Evolutionary conservation across 2,888 invertebrate species (phyloP), one percentile per base, ranked within the genome.

Genomic region (Lissonota sp.): DNA sequence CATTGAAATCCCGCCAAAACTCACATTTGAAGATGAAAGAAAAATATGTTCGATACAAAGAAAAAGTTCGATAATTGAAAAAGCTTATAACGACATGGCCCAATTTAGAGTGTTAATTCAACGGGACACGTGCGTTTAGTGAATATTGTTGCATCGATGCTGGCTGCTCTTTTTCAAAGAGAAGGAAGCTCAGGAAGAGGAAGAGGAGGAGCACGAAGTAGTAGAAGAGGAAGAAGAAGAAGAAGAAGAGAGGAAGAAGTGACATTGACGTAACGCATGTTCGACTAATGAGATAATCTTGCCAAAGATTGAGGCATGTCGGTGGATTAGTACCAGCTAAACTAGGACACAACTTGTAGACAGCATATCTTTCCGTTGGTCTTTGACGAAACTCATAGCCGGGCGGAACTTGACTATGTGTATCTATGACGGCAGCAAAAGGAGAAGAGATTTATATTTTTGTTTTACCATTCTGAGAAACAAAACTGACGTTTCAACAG

Each of bases 301-400:
- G 86, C 85, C 86, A 85, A 85, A 85, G 79, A 84, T 84, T 78
- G 67, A 82, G 60, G 71, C 77, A 80, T 64, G 77, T 66, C 80
- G 57, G 55, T 63, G 77, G 83, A 83, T 84, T 81, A 81, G 82
- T 74, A 76, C 77, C 77, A 37, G 78, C 80, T 84, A 79, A 85
- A 84, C 76, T 84, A 74, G 84, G 83, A 63, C 82, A 81, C 70
- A 81, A 83, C 64, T 83, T 72, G 62, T 67, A n/a, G 7, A 71
- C 62, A 58, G 46, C 4, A 37, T 58, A 67, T 79, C 55, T 72
- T 73, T 73, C 26, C 16, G 64, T 44, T 26, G 57, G 10, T 57
- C 39, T 73, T 73, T 74, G 78, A 69, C 74, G 26, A 26, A 79
- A 14, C 66, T 67, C 60, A 72, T 60, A 70, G 49, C 39, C 58